Evolutionary conservation across 2,113 vertebrate species (phyloP), one percentile per base, ranked within the genome.

Genomic region (Hyperoodon ampullatus): DNA sequence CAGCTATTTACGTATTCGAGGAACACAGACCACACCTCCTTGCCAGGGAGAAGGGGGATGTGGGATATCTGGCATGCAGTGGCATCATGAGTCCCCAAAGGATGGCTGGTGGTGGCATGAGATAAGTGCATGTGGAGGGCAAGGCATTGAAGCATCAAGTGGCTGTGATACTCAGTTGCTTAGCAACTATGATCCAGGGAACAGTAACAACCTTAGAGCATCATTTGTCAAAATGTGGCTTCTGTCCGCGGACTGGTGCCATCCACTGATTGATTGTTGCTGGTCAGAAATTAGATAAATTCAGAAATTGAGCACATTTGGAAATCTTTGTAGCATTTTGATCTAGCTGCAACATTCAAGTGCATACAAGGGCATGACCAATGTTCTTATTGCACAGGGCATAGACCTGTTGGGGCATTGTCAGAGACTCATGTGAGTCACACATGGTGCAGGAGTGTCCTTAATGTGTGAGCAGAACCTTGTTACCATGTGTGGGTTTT

Each of bases 391-490:
- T 11, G 16, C 21, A 26, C 6, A 35, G 19, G 30, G 24, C 7
- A 33, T 8, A 65, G 55, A 42, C 9, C 2, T 1, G 1, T 8
- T 26, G 0, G 9, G 47, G 35, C 18, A 9, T 23, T 19, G 16
- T 12, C 24, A 21, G 19, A 33, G 2, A 44, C 55, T 9, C 35
- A 47, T 0, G 7, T 28, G 28, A 39, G 5, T 21, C 6, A 14
- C 26, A 8, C 0, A 1, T 15, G 2, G 42, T 18, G 4, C 28
- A 39, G n/a, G 33, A 0, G 11, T 15, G 39, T 11, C 90, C 47
- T 61, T 33, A 30, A 44, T 2, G 5, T 50, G 42, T 3, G 39
- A 21, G 23, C 12, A 42, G 1, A 35, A 61, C 15, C 0, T 0
- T 39, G 28, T 83, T 42, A 42, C 60, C 42, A 3, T 3, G 21